Base-by-base conservation (phyloP, 2,113 vertebrate species). In the Elaphurus davidianus region DNA sequence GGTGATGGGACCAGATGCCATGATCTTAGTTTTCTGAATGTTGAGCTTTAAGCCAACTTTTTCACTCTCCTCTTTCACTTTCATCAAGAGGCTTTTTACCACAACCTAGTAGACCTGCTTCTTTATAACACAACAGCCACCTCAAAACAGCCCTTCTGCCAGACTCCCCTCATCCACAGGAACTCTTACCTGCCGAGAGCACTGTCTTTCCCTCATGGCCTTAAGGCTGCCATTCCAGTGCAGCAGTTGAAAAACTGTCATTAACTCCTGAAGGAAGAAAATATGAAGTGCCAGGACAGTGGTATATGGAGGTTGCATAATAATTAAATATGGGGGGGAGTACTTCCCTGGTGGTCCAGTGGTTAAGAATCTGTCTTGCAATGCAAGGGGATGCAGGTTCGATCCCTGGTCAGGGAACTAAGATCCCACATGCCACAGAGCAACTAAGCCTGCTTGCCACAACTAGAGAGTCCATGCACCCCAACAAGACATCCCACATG, bases 141-240 rank as follows among this genome's bases (percentile, higher is more conserved):
- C n/a, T 83, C 33, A 43, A 40, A 86, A 86, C 2, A 71, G 76
- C 27, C 50, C 55, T 28, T 52, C 90, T 71, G 23, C 43, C 14
- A 47, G 16, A 33, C n/a, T 25, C n/a, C 40, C 14, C 27, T 67
- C 52, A 27, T 81, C 71, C 17, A 17, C 6, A 50, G 30, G 21
- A 36, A n/a, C 83, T 81, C 97, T 97, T 97, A 99, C 99, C 99
- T 99, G 99, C 94, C 99, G 99, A 0, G 99, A 99, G 97, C 99
- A 99, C 98, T 99, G 99, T 30, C 99, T 98, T 98, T 99, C 99
- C 57, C 99, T 99, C 99, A 99, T 99, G 98, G 99, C 99, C 98
- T 99, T 99, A 30, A 99, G 99, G 98, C 99, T 99, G 95, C 99
- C 99, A 0, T 99, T 99, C 99, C 99, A 99, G 91, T 99, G 99